phyloP scores from a whole-genome alignment of 2,797 vertebrate species.

The Leptodactylus fallax region DNA sequence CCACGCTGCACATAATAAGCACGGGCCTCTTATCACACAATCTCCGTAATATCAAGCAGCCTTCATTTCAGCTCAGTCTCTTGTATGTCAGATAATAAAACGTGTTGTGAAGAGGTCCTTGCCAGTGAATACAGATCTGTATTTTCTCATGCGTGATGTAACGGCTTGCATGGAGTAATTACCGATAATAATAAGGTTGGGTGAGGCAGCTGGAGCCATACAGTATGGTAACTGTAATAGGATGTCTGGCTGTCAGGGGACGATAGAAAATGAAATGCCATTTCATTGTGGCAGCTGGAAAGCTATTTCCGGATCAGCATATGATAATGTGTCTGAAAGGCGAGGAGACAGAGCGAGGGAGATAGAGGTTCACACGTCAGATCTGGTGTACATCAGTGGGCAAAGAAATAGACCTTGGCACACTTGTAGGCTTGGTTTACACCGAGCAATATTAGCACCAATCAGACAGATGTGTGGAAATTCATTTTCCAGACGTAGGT shows the following conservation, averaged over 20 bases:
- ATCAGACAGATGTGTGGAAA: not conserved
- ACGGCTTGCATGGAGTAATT: constrained; percentile 36
- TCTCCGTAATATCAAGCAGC: not conserved
- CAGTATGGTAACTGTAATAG: constrained; percentile 25
- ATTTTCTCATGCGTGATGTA: not conserved
- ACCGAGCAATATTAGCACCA: not conserved
- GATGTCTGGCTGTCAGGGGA: constrained; percentile 32
- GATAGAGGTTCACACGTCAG: constrained; percentile 14
- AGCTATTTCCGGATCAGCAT: constrained; percentile 12
- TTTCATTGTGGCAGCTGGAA: constrained; percentile 41
- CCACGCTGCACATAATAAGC: no score
- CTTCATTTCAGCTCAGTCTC: not conserved
- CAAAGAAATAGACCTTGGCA: not conserved
- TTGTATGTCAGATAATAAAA: constrained; percentile 19
- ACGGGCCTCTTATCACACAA: not conserved
- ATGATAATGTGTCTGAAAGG: constrained; percentile 1
- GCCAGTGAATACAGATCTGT: not conserved
- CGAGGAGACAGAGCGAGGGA: not conserved
- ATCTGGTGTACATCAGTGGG: not conserved
- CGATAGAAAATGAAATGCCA: constrained; percentile 22
- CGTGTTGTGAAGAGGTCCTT: constrained; percentile 26
- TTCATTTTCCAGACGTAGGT: not conserved
- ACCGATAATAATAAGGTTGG: constrained; percentile 42
- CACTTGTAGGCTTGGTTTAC: not conserved
- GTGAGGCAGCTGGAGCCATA: constrained; percentile 26